These are phyloP conservation scores for Sebastes taczanowskii DNA, from an alignment of 2,797 vertebrate genomes.

Conservation along the genomic window DNA sequence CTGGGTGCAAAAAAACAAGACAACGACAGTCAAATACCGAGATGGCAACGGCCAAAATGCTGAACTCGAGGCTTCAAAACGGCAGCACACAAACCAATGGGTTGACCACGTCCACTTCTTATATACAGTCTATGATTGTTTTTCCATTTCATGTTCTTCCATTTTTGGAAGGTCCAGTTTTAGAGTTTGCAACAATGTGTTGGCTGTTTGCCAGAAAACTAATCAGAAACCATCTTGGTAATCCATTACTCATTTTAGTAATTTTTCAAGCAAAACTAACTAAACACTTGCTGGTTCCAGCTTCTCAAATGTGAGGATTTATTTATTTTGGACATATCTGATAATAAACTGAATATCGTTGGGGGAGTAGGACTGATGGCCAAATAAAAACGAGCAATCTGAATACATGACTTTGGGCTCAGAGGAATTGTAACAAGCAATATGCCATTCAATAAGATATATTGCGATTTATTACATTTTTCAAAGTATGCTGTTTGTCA, in stretches of 20 bases:
- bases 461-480: too few species aligned
- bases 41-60: too few species aligned
- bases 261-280: neutral
- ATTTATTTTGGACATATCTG: neutral
- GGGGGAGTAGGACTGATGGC: neutral
- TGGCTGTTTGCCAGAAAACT: neutral
- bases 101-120: too few species aligned
- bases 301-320: neutral
- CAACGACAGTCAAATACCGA: too few species aligned
- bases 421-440: neutral
- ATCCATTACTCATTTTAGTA: neutral
- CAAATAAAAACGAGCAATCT: neutral
- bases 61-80: too few species aligned
- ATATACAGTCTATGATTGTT: neutral
- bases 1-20: too few species aligned
- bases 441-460: too few species aligned
- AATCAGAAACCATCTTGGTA: neutral
- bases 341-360: neutral
- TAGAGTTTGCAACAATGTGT: neutral
- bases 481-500: too few species aligned
- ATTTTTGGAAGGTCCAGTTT: neutral
- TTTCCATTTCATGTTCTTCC: neutral
- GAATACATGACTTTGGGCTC: neutral
- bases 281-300: neutral
- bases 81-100: too few species aligned